Evolutionary conservation across 2,888 invertebrate genomes (phyloP).

Genomic region (Rhyacophila evoluta): DNA sequence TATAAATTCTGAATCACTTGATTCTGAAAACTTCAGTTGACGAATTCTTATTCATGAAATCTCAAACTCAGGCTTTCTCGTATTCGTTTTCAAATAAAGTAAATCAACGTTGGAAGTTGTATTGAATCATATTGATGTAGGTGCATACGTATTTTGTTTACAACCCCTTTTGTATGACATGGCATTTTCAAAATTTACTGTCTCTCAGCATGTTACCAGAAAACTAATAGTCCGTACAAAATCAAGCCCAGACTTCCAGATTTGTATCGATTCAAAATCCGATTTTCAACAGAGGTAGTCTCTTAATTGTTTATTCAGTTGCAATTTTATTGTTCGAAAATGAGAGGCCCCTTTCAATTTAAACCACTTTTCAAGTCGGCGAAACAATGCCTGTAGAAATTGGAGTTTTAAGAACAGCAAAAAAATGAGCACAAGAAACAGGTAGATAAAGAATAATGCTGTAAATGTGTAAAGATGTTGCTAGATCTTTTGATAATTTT

Average conservation of each 20-base stretch:
- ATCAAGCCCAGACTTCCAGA: slow-evolving; percentile 37
- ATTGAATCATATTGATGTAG: too few species aligned
- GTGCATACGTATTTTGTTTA: too few species aligned
- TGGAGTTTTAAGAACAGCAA: not conserved
- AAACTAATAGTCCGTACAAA: slow-evolving; percentile 33
- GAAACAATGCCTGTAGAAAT: not conserved
- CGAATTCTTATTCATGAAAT: too few species aligned
- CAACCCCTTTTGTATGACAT: slow-evolving; percentile 27
- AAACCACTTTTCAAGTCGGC: not conserved
- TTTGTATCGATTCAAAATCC: slow-evolving; percentile 36
- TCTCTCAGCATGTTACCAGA: slow-evolving; percentile 29
- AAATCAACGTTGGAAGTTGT: too few species aligned
- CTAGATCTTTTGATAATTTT: too few species aligned
- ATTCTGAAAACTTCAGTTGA: too few species aligned
- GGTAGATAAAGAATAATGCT: too few species aligned
- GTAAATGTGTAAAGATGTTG: too few species aligned
- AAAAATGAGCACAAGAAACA: too few species aligned
- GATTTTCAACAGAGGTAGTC: not conserved
- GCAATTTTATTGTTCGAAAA: slow-evolving; percentile 12
- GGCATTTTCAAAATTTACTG: slow-evolving; percentile 31
- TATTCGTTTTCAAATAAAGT: too few species aligned
- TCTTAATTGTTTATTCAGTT: slow-evolving; percentile 4
- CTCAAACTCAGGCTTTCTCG: too few species aligned
- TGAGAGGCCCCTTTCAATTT: not conserved
- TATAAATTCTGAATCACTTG: too few species aligned